Conservation (phyloP, 2,888 invertebrate species). For the Aporophyla lueneburgensis region DNA sequence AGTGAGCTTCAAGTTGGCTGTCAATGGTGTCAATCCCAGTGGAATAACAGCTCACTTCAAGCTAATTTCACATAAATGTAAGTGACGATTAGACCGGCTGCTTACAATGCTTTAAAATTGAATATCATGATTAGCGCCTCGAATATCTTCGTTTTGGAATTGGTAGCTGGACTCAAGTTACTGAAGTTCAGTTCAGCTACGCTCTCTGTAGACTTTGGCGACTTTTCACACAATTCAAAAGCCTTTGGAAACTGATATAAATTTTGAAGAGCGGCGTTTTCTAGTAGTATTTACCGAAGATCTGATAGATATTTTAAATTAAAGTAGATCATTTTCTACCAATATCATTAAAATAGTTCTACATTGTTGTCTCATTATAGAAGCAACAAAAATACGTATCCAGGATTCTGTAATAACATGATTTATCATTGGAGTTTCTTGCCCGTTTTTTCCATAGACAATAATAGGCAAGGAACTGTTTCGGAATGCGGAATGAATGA, state of each 20-base stretch:
- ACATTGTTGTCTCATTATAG: not conserved
- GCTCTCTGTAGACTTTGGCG: not conserved
- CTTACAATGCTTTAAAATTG: not conserved
- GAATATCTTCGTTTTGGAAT: not conserved
- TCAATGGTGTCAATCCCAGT: too few relatives aligned
- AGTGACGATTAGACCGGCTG: not conserved
- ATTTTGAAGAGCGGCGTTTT: too few relatives aligned
- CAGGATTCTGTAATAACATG: not conserved
- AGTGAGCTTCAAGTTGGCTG: too few relatives aligned
- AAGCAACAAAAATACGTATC: not conserved
- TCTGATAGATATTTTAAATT: not conserved
- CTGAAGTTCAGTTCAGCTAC: not conserved
- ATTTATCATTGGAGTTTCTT: not conserved
- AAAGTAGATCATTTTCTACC: not conserved
- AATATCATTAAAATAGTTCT: not conserved
- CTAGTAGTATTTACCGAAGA: not conserved
- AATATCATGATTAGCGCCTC: not conserved
- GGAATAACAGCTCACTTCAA: too few relatives aligned
- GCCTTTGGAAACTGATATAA: not conserved
- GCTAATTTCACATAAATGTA: too few relatives aligned
- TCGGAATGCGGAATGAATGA: not conserved
- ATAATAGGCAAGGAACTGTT: not conserved
- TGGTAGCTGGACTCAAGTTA: not conserved
- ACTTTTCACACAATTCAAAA: not conserved
- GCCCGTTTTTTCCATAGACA: not conserved